phyloP scores from a whole-genome alignment of 2,797 vertebrate species.

The Gallinago solitaria region DNA sequence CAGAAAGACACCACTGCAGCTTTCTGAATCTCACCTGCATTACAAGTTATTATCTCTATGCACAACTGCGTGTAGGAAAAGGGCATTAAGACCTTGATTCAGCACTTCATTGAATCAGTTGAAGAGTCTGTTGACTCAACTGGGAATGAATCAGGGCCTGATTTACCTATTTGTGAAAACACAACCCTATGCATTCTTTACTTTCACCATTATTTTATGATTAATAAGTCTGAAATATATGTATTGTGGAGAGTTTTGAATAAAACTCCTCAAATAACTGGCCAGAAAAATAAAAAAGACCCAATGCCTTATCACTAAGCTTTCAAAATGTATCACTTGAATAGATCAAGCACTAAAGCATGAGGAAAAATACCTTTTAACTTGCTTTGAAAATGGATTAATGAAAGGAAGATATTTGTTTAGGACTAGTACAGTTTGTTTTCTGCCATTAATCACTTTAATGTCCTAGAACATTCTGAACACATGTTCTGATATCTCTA shows the following conservation, averaged over 20 bases:
- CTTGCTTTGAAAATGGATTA: not conserved
- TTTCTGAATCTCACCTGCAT: not conserved
- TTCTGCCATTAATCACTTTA: slow-evolving; percentile 2
- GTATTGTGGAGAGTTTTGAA: not conserved
- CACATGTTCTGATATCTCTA: not conserved
- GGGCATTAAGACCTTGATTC: not conserved
- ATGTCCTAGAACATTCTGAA: slow-evolving; percentile 38
- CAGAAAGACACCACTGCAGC: not conserved
- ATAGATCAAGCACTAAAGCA: not conserved
- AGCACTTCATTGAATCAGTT: not conserved
- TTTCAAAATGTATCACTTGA: not conserved
- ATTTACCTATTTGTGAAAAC: not conserved
- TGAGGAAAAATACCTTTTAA: not conserved
- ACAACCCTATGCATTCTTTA: not conserved
- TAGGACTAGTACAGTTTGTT: not conserved
- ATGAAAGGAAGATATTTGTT: not conserved
- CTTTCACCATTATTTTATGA: not conserved
- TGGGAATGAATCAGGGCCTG: not conserved
- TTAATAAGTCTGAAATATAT: not conserved
- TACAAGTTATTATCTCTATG: not conserved
- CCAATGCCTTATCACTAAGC: not conserved
- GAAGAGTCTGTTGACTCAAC: not conserved
- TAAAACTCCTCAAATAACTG: not conserved
- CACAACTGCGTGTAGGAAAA: not conserved
- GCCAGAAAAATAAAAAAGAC: not conserved